Evolutionary conservation across 2,888 invertebrate genomes (phyloP).

Genomic region (Piscicola geometra): DNA sequence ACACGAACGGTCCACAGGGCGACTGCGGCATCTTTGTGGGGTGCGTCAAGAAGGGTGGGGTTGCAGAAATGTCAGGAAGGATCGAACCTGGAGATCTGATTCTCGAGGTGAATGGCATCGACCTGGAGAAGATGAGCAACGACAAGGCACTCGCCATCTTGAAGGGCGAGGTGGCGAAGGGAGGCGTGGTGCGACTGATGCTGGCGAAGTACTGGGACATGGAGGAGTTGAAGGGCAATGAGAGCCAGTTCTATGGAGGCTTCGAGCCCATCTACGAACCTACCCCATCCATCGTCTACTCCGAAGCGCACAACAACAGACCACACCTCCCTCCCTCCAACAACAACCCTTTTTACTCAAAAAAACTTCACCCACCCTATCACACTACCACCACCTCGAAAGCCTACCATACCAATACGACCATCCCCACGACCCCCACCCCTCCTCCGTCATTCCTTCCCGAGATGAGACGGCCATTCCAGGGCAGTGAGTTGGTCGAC

Average conservation of each 20-base stretch:
- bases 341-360: neutral
- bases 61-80: constrained; percentile 27
- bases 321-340: constrained; percentile 4
- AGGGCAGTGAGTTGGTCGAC: constrained; percentile 33
- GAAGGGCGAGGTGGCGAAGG: constrained; percentile 32
- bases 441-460: neutral
- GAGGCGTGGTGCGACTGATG: constrained; percentile 23
- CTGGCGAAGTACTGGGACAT: constrained; percentile 37
- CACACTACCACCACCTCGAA: neutral
- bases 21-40: constrained; percentile 39
- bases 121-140: constrained; percentile 34
- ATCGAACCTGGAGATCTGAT: constrained; percentile 37
- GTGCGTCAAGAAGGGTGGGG: constrained; percentile 34
- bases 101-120: constrained; percentile 33
- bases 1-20: constrained; percentile 30
- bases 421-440: neutral
- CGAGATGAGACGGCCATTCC: constrained; percentile 24
- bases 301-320: neutral
- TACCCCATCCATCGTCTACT: neutral
- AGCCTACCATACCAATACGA: neutral
- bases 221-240: constrained; percentile 5
- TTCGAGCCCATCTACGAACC: constrained; percentile 27
- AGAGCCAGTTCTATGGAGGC: neutral
- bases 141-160: constrained; percentile 33
- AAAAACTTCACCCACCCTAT: neutral